Evolutionary conservation across 1,140 invertebrate species (phyloP).

Genomic region (Achatina immaculata): DNA sequence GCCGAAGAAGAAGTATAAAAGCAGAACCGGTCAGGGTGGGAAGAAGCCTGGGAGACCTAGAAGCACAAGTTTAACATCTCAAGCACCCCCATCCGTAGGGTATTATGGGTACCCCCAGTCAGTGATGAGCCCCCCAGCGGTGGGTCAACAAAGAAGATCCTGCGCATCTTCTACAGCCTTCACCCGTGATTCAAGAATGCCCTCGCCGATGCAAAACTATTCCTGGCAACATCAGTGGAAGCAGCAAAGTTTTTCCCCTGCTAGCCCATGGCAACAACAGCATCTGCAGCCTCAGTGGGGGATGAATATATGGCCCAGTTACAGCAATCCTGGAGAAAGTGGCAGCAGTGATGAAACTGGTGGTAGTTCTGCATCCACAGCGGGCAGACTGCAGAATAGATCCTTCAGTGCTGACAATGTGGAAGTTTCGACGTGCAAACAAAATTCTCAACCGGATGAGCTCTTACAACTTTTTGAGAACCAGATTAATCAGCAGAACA

Average conservation of each 20-base stretch:
- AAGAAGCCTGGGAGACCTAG: not conserved
- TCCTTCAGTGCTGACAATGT: slow-evolving; percentile 28
- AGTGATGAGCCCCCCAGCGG: not conserved
- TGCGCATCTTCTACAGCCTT: not conserved
- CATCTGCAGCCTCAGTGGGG: slow-evolving; percentile 21
- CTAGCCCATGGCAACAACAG: slow-evolving; percentile 5
- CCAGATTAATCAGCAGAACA: not conserved
- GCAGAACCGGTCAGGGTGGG: not conserved
- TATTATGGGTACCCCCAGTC: not conserved
- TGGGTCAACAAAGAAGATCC: not conserved
- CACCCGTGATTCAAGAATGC: slow-evolving; percentile 1
- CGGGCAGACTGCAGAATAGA: slow-evolving; percentile 17
- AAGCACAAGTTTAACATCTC: slow-evolving; percentile 18
- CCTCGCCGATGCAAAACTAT: not conserved
- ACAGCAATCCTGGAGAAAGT: not conserved
- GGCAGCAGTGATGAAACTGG: not conserved
- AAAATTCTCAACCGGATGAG: not conserved
- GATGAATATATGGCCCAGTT: slow-evolving; percentile 23
- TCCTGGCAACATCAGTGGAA: slow-evolving; percentile 20
- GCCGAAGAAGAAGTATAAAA: slow-evolving; percentile 21
- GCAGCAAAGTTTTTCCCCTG: not conserved
- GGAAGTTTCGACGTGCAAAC: not conserved
- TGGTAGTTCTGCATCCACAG: not conserved
- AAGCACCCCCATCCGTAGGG: not conserved
- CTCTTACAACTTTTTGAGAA: not conserved